Conservation (phyloP, 2,888 invertebrate species). For the Ochropleura leucogaster region DNA sequence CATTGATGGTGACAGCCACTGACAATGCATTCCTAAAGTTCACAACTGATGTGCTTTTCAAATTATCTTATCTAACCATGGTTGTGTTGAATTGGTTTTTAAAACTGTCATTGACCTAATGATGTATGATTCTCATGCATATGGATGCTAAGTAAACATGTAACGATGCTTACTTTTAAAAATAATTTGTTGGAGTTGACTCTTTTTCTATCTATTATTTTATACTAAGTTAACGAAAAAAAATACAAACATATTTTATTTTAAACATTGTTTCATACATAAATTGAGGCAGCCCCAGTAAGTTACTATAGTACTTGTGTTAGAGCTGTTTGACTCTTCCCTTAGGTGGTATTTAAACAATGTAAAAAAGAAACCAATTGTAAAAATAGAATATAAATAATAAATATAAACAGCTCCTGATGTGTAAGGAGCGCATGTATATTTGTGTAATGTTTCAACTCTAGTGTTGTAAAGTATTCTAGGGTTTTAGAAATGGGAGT, state of each 20-base stretch:
- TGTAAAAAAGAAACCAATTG: too few relatives aligned
- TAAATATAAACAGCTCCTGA: too few relatives aligned
- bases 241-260: too few relatives aligned
- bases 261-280: too few relatives aligned
- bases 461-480: not conserved
- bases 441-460: not conserved
- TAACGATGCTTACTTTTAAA: slow-evolving; percentile 1
- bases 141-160: slow-evolving; percentile 7
- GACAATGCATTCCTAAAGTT: not conserved
- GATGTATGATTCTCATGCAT: slow-evolving; percentile 5
- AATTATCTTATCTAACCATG: slow-evolving; percentile 69
- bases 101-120: slow-evolving; percentile 35
- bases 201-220: not conserved
- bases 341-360: too few relatives aligned
- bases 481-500: not conserved
- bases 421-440: too few relatives aligned
- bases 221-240: not conserved
- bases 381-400: too few relatives aligned
- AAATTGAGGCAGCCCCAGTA: too few relatives aligned
- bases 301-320: too few relatives aligned
- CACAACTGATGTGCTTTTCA: slow-evolving; percentile 53
- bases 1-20: not conserved
- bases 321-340: too few relatives aligned
- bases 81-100: slow-evolving; percentile 50
- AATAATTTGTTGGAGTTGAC: not conserved